Base-by-base conservation (phyloP, 2,888 invertebrate species). In the Autographa pulchrina region DNA sequence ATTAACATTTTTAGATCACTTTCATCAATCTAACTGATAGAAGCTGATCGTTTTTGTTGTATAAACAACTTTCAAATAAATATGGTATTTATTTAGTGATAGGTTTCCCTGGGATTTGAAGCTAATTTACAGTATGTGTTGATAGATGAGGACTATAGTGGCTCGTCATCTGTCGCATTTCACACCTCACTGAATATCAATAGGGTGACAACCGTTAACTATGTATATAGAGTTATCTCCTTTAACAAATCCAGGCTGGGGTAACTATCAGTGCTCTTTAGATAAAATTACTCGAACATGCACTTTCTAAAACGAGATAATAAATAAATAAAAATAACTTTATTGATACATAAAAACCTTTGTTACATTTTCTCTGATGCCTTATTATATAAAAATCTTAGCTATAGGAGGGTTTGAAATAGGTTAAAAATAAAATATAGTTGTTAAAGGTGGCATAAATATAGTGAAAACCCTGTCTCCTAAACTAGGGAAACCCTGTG, bases 1-100 rank as follows among this genome's bases (percentile, higher is more conserved):
- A 74, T 71, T 81, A 20, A 13, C 6, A 13, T 56, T 25, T 85
- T 77, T 78, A 72, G 68, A 76, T 74, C 59, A 74, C 71, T 82
- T 80, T 81, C 69, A 65, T 64, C 32, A 70, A 31, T 62, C 3
- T 56, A 25, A 56, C 25, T 11, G 25, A 25, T 11, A 9, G 5
- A 56, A 20, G 13, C 20, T 54, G 54, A 8, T 11, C 20, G 20
- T 11, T 18, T 18, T n/a, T n/a, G 48, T 48, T 48, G n/a, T 48
- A n/a, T n/a, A 5, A 7, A n/a, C 48, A 48, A 48, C 48, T 48
- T 48, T 48, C 48, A n/a, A 48, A 48, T 48, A 6, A 48, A 48
- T 5, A n/a, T 48, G n/a, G 14, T 6, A n/a, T 48, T n/a, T 16
- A 16, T 48, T 25, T 9, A 3, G 20, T 20, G n/a, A n/a, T 13